Evolutionary conservation across 2,113 vertebrate species (phyloP), one percentile per base, ranked within the genome.

Genomic region (Callaeas wilsoni): DNA sequence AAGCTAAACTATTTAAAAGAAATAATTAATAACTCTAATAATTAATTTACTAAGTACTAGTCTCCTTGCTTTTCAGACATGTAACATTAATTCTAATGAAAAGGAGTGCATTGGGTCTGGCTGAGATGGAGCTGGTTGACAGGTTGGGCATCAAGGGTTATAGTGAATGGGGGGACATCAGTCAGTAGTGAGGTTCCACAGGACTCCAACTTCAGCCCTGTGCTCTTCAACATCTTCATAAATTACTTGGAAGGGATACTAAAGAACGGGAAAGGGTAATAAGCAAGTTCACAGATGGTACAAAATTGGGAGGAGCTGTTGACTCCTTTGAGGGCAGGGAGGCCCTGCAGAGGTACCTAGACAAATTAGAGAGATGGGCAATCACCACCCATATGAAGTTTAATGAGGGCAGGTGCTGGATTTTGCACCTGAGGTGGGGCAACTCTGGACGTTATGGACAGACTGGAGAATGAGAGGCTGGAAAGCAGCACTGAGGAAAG

Each of bases 91-190:
- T 76, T 69, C 46, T 49, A 65, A 64, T 20, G 52, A 67, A 80
- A 63, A 52, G 23, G 18, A 75, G 19, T 33, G 9, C 19, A 60
- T 8, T 23, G 11, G 27, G 14, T 46, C 15, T 29, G 37, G 46
- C 33, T 69, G 63, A 77, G 73, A 59, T 27, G 17, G 9, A 41
- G 23, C 23, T 59, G 23, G 29, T 49, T 77, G n/a, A 32, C 1
- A 1, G n/a, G 11, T 14, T n/a, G 23, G 53, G 14, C 29, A 33
- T 1, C 0, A 49, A 47, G 12, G 22, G 18, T 49, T 57, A 39
- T 29, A 69, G 19, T n/a, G 44, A 49, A 59, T 47, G n/a, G 23
- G 23, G 35, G 16, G 29, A 59, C 12, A 59, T 41, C 12, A 69
- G 35, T 29, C 30, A 69, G 2, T 12, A 41, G 53, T 4, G 44